Evolutionary conservation across 1,140 invertebrate species (phyloP), one percentile per base, ranked within the genome.

Genomic region (Drosophila yakuba): DNA sequence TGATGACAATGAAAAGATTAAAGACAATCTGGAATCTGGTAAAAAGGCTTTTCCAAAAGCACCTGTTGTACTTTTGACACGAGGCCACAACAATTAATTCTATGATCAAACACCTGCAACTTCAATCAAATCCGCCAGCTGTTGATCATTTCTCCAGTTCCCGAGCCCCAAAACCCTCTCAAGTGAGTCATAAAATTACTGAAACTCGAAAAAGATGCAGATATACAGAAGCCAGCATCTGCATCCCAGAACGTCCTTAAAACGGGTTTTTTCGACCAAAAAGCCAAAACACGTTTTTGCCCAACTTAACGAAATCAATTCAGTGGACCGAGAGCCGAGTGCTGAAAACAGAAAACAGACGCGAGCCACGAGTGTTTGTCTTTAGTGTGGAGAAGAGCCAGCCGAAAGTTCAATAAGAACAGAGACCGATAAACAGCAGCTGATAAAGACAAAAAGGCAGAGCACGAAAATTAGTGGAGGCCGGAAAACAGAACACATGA

Each of bases 281-380:
- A 61, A 72, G 35, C 48, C 15, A 28, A 86, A 86, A 86, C 82
- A 88, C 78, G 82, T 86, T 86, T 88, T 57, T 36, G 55, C 45
- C 73, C 58, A 78, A 74, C 68, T 82, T 67, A 86, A 88, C 74
- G 51, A 88, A 72, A 82, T 82, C 78, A 88, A 72, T 81, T 88
- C 83, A 64, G 66, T 39, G 23, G 35, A 47, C 43, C 25, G 50
- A 32, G 20, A 39, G 20, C 20, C 4, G 11, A 35, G 44, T 3
- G 0, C 39, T 8, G 55, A 44, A 41, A 51, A 38, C 28, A 73
- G 35, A 55, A 61, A 36, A 71, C 25, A 51, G 58, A 72, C 58
- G 55, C 75, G 54, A 38, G 72, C 74, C 81, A 86, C 82, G 81
- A 85, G 78, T 67, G 74, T 73, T 50, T 56, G 77, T 73, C 52